phyloP scores from a whole-genome alignment of 2,888 invertebrate species.

The Nomada lathburiana region DNA sequence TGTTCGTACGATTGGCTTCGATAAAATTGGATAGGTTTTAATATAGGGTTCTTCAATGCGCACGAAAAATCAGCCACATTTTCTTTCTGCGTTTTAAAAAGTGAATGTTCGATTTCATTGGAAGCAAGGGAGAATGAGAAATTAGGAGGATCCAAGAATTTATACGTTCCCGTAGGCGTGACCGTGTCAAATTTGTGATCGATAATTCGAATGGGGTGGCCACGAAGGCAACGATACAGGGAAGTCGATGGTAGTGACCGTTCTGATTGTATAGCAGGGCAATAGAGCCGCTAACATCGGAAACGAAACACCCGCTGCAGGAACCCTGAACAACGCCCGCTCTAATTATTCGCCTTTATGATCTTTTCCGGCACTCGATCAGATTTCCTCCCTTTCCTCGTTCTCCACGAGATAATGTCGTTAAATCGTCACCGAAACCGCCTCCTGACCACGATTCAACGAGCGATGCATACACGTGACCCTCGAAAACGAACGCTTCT shows the following conservation, averaged over 20 bases:
- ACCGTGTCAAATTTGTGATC: constrained; percentile 66
- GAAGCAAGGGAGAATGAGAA: constrained; percentile 6
- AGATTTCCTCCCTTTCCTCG: constrained; percentile 79
- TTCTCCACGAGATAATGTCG: constrained; percentile 78
- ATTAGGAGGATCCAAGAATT: constrained; percentile 16
- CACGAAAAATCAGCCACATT: too few species aligned
- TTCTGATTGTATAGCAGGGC: constrained; percentile 27
- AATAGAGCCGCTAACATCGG: constrained; percentile 27
- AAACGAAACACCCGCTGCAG: constrained; percentile 66
- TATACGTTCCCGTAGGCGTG: constrained; percentile 47
- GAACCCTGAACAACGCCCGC: constrained; percentile 77
- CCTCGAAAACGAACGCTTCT: constrained; percentile 6
- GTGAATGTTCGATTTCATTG: too few species aligned
- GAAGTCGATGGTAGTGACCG: constrained; percentile 38
- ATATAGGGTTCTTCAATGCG: too few species aligned
- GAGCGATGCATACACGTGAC: constrained; percentile 12
- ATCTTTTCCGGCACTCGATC: constrained; percentile 81
- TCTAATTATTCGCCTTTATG: constrained; percentile 82
- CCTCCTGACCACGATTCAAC: constrained; percentile 31
- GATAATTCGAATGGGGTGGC: constrained; percentile 53
- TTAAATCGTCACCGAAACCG: constrained; percentile 75
- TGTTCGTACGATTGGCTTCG: neutral
- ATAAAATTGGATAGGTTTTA: too few species aligned
- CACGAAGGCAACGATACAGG: constrained; percentile 9
- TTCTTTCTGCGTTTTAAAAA: neutral